Evolutionary conservation across 1,140 invertebrate species (phyloP).

Genomic region (Notospermus geniculatus): DNA sequence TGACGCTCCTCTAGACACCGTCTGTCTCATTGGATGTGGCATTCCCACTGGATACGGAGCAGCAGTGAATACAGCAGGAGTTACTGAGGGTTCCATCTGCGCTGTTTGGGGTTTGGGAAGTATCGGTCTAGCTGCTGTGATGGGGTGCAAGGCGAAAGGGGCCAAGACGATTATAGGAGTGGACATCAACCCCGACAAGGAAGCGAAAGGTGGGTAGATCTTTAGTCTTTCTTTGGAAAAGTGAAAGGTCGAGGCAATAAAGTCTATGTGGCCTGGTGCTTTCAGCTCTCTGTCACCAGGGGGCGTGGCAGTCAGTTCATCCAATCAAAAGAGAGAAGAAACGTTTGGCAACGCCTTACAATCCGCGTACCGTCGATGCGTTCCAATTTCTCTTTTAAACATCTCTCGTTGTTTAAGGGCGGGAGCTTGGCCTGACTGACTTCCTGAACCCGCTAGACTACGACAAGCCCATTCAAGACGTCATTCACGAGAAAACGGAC

Average conservation of each 20-base stretch:
- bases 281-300: too few species aligned
- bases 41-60: slow-evolving; percentile 67
- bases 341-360: too few species aligned
- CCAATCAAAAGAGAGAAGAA: too few species aligned
- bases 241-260: too few species aligned
- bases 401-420: slow-evolving; percentile 62
- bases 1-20: slow-evolving; percentile 80
- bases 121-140: slow-evolving; percentile 83
- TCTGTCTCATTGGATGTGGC: slow-evolving; percentile 94
- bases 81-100: slow-evolving; percentile 49
- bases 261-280: too few species aligned
- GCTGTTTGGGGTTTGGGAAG: slow-evolving; percentile 68
- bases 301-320: too few species aligned
- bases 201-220: slow-evolving; percentile 66
- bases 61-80: slow-evolving; percentile 54
- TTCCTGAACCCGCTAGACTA: slow-evolving; percentile 77
- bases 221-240: too few species aligned
- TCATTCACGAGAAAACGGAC: slow-evolving; percentile 87
- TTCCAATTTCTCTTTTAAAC: too few species aligned
- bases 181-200: slow-evolving; percentile 88
- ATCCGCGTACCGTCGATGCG: too few species aligned
- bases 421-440: slow-evolving; percentile 86
- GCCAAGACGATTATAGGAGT: slow-evolving; percentile 92
- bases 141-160: slow-evolving; percentile 87
- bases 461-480: slow-evolving; percentile 71